A percentile compares a stretch with the other conserved stretches of the same genome.
These are phyloP conservation scores for Albula glossodonta DNA, from an alignment of 2,113 vertebrate species.

Conservation along the genomic window DNA sequence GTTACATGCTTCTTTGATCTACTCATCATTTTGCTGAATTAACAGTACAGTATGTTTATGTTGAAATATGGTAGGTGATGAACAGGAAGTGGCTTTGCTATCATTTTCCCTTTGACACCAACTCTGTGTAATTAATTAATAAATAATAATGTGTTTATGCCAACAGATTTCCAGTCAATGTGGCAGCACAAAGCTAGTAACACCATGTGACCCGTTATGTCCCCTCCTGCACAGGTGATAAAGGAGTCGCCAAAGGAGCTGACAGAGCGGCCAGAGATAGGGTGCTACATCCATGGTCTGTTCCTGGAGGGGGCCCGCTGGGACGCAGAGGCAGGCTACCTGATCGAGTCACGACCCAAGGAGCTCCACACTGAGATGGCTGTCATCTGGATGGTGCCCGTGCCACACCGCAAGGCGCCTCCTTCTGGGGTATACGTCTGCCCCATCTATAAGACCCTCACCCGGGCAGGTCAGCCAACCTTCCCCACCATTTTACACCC, in stretches of 20 bases:
- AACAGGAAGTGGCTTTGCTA: too few relatives aligned
- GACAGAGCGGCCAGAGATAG: constrained; percentile 58
- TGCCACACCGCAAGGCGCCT: constrained; percentile 64
- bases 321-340: constrained; percentile 57
- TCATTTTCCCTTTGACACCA: too few relatives aligned
- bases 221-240: constrained; percentile 69
- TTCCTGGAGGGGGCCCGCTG: constrained; percentile 89
- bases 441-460: constrained; percentile 91
- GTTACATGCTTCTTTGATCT: neutral
- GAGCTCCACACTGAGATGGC: constrained; percentile 89
- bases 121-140: too few relatives aligned
- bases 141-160: too few relatives aligned
- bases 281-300: constrained; percentile 84
- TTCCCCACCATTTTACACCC: neutral
- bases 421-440: constrained; percentile 76
- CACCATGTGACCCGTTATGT: neutral
- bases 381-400: constrained; percentile 80
- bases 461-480: constrained; percentile 76
- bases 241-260: constrained; percentile 58
- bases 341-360: constrained; percentile 78
- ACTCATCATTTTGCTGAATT: too few relatives aligned
- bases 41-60: too few relatives aligned
- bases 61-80: too few relatives aligned
- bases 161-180: neutral
- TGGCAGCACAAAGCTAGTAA: neutral